Percentiles rank a stretch among this genome's conserved stretches.
Conservation (phyloP, 2,888 invertebrate species). For the Macrophya annulata region DNA sequence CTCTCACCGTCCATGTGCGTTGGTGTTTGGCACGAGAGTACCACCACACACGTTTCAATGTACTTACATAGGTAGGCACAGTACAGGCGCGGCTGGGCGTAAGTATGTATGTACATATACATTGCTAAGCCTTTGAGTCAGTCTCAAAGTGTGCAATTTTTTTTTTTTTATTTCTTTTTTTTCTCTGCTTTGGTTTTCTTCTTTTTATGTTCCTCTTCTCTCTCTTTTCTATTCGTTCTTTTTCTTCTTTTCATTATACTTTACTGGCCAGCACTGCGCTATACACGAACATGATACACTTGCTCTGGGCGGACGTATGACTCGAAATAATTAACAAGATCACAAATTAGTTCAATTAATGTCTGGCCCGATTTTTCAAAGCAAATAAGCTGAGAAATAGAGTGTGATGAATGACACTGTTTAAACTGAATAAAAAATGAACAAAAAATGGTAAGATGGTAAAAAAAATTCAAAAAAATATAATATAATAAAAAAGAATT, state of each 20-base stretch:
- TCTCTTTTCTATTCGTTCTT: slow-evolving; percentile 35
- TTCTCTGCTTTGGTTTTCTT: slow-evolving; percentile 5
- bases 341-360: slow-evolving; percentile 23
- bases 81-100: not conserved
- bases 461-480: too few species aligned
- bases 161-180: slow-evolving; percentile 64
- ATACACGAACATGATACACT: not conserved
- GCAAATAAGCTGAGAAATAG: not conserved
- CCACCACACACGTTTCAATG: slow-evolving; percentile 11
- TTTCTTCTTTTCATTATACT: slow-evolving; percentile 60
- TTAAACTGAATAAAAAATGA: not conserved
- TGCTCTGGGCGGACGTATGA: not conserved
- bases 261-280: not conserved
- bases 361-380: not conserved
- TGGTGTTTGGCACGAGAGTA: not conserved
- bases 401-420: not conserved
- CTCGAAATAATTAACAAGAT: slow-evolving; percentile 19
- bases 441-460: not conserved
- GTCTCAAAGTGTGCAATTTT: slow-evolving; percentile 78
- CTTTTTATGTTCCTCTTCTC: slow-evolving; percentile 45
- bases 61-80: slow-evolving; percentile 7
- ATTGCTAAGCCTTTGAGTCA: slow-evolving; percentile 79
- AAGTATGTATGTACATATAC: slow-evolving; percentile 65
- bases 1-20: slow-evolving; percentile 18
- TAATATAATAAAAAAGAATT: too few species aligned